Evolutionary conservation across 1,140 invertebrate genomes (phyloP), one percentile per base, ranked within the genome.

Genomic region (Lepidotrigona ventralis): DNA sequence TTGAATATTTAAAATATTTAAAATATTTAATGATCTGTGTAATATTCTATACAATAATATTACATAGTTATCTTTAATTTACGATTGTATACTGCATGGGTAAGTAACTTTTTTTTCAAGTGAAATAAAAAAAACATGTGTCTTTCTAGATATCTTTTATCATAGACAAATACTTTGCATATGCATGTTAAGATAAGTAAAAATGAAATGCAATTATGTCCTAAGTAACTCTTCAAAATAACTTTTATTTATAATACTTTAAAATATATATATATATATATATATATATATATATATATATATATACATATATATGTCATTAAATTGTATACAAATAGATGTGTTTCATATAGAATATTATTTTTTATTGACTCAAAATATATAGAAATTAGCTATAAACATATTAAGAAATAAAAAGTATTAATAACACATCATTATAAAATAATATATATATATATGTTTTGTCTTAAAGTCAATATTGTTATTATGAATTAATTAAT

Each of bases 101-200:
- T 79, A 58, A 70, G 46, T 79, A 46, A 46, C 8, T 19, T 12
- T 46, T 46, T 46, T 46, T 46, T 46, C 9, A 46, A 46, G 6
- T 63, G 14, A 1, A 14, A 53, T 33, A 80, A 53, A 14, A 53
- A 63, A 53, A 64, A 1, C 3, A 5, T 56, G 21, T n/a, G 8
- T 17, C 1, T 33, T 26, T 6, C 54, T 70, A 46, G 21, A 14
- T 26, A 46, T 58, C 66, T 46, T 58, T 69, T 26, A 46, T n/a
- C 53, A 39, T 58, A 66, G 46, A 17, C 11, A 78, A 77, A 33
- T 60, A 77, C 19, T 77, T 77, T 72, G 17, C 54, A 68, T 17
- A 54, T 33, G 21, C 21, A 54, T 54, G 9, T 26, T 12, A 1
- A 29, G 19, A 66, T 66, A 54, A 77, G 1, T 78, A 2, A 33